Percentiles rank a stretch among this genome's conserved stretches.
These are phyloP conservation scores for Agraylea sexmaculata DNA, from an alignment of 1,140 invertebrate species.

Conservation along the genomic window DNA sequence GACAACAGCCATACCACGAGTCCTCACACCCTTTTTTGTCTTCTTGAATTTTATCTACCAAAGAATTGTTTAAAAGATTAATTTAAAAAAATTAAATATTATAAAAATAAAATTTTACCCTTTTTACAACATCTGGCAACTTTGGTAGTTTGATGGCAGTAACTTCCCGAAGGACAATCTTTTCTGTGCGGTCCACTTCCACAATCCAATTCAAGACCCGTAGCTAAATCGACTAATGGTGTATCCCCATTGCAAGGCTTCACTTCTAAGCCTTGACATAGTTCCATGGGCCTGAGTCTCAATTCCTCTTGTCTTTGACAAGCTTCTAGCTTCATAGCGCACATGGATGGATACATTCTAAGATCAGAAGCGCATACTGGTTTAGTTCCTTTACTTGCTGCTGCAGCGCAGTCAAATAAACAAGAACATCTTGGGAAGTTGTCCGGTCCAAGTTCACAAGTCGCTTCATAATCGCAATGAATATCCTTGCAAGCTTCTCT, in stretches of 20 bases:
- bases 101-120: conserved; percentile 39
- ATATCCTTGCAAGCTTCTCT: conserved; percentile 63
- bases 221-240: conserved; percentile 55
- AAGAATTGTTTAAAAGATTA: background rate
- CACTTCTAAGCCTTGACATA: conserved; percentile 64
- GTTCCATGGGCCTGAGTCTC: conserved; percentile 55
- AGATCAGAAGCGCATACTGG: conserved; percentile 76
- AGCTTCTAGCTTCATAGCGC: conserved; percentile 75
- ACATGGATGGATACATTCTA: conserved; percentile 68
- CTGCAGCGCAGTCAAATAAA: conserved; percentile 53
- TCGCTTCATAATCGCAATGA: conserved; percentile 71
- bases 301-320: conserved; percentile 73
- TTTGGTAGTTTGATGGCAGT: conserved; percentile 69
- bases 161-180: conserved; percentile 69
- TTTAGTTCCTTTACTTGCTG: conserved; percentile 36
- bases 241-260: conserved; percentile 75
- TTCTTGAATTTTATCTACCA: conserved; percentile 31
- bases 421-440: conserved; percentile 62
- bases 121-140: conserved; percentile 73
- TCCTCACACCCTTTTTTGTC: conserved; percentile 53
- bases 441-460: conserved; percentile 62
- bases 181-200: conserved; percentile 60
- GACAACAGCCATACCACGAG: conserved; percentile 77
- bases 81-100: background rate
- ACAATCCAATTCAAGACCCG: conserved; percentile 66